Percentiles rank a stretch among this genome's conserved stretches.
These are phyloP conservation scores for Oligia latruncula DNA, from an alignment of 2,888 invertebrate genomes.

Conservation along the genomic window DNA sequence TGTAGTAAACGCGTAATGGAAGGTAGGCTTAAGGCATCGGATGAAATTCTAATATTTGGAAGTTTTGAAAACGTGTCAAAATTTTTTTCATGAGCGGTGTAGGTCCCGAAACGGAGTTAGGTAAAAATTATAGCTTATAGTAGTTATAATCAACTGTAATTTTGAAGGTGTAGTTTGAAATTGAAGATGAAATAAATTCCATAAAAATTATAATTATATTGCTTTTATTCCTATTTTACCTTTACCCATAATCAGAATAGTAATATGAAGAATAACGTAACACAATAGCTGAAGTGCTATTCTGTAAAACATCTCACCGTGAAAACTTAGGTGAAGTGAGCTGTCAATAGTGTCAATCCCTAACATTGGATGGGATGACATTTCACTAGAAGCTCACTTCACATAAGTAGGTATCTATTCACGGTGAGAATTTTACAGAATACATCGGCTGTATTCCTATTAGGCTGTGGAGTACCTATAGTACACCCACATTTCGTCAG, in stretches of 20 bases:
- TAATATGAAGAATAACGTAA: too few species aligned
- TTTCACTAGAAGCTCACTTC: too few species aligned
- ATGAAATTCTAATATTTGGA: slow-evolving; percentile 79
- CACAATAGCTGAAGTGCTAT: too few species aligned
- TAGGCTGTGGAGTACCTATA: background rate
- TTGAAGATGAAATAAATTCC: slow-evolving; percentile 88
- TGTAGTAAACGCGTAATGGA: slow-evolving; percentile 85
- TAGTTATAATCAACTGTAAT: slow-evolving; percentile 90
- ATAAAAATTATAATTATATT: slow-evolving; percentile 67
- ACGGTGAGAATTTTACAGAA: too few species aligned
- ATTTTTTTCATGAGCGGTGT: slow-evolving; percentile 79
- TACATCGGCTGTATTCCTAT: too few species aligned
- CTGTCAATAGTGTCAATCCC: too few species aligned
- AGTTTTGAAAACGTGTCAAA: slow-evolving; percentile 88
- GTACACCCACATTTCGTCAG: background rate
- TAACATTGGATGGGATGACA: too few species aligned
- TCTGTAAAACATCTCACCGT: too few species aligned
- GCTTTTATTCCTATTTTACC: slow-evolving; percentile 48
- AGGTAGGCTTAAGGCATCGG: slow-evolving; percentile 78
- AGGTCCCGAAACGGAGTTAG: slow-evolving; percentile 84
- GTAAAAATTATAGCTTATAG: slow-evolving; percentile 88
- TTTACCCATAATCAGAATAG: background rate
- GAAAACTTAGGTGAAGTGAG: too few species aligned
- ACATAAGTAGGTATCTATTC: too few species aligned
- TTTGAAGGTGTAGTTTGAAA: slow-evolving; percentile 90